These are phyloP conservation scores for Chloroceryle amazona DNA, from an alignment of 2,797 vertebrate species.

Conservation along the genomic window DNA sequence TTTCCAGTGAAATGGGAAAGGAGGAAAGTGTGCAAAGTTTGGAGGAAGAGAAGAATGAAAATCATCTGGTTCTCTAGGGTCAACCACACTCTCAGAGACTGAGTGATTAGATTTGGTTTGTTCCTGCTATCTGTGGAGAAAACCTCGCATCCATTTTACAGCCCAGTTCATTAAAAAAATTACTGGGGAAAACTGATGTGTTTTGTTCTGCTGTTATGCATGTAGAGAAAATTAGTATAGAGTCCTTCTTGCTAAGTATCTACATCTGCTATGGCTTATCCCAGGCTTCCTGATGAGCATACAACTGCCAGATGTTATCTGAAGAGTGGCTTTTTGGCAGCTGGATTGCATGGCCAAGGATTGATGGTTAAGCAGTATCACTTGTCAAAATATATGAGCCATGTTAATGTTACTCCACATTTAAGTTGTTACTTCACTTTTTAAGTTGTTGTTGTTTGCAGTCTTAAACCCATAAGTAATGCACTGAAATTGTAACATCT, in stretches of 20 bases:
- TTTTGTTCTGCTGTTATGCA: background rate
- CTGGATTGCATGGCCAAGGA: background rate
- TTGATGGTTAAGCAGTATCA: constrained; percentile 14
- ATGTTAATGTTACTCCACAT: background rate
- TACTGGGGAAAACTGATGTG: background rate
- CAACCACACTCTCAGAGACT: background rate
- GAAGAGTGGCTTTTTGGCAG: background rate
- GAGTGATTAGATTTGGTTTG: background rate
- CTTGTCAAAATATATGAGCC: background rate
- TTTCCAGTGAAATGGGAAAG: background rate
- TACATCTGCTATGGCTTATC: constrained; percentile 9
- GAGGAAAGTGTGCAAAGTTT: background rate
- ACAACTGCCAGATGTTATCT: constrained; percentile 1
- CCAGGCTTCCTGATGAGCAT: background rate
- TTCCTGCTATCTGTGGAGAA: background rate
- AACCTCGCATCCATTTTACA: background rate
- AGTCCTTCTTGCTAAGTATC: background rate
- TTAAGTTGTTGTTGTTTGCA: background rate
- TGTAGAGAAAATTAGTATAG: background rate
- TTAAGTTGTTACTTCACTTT: too few relatives aligned
- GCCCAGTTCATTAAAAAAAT: background rate
- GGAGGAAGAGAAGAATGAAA: background rate
- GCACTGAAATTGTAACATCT: constrained; percentile 17
- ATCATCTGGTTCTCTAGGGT: background rate
- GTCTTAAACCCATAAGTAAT: background rate